Base-by-base conservation (phyloP, 2,888 invertebrate genomes). In the Panopea generosa region DNA sequence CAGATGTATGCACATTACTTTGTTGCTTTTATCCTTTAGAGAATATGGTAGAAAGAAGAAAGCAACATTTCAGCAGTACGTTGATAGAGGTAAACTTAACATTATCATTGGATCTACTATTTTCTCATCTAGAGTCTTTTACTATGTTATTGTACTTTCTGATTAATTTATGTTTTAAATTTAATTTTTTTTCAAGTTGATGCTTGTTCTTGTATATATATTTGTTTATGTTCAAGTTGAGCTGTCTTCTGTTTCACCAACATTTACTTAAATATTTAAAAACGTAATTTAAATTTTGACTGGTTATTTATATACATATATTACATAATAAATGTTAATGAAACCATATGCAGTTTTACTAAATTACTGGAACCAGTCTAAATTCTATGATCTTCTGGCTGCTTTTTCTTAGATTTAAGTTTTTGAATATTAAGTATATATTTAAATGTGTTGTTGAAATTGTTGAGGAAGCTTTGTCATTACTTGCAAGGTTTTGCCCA, bases 1-100 rank as follows among this genome's bases (percentile, higher is more conserved):
- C n/a, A n/a, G n/a, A n/a, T n/a, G n/a, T n/a, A n/a, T n/a, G n/a
- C n/a, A n/a, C n/a, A n/a, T n/a, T n/a, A n/a, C n/a, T n/a, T n/a
- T n/a, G n/a, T n/a, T n/a, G n/a, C n/a, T n/a, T 29, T 63, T 61
- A 65, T 56, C 56, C 84, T 85, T 24, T 76, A 90, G 90, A 66
- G 97, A 97, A 89, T 98, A 97, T 93, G 94, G 95, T 70, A 95
- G 95, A 88, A 95, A 96, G 89, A 97, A 97, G 93, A 94, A 95
- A 75, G 95, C 94, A 68, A 96, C 96, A n/a, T 97, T 98, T 92
- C 55, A 72, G 14, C 87, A 86, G 52, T 78, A 82, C 52, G 90
- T 91, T 4, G 86, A 85, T 52, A 89, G 84, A 86, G 89, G 89
- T 89, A 77, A 52, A 47, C n/a, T n/a, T n/a, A n/a, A n/a, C n/a